phyloP scores from a whole-genome alignment of 2,113 vertebrate genomes.

The Parus major region DNA sequence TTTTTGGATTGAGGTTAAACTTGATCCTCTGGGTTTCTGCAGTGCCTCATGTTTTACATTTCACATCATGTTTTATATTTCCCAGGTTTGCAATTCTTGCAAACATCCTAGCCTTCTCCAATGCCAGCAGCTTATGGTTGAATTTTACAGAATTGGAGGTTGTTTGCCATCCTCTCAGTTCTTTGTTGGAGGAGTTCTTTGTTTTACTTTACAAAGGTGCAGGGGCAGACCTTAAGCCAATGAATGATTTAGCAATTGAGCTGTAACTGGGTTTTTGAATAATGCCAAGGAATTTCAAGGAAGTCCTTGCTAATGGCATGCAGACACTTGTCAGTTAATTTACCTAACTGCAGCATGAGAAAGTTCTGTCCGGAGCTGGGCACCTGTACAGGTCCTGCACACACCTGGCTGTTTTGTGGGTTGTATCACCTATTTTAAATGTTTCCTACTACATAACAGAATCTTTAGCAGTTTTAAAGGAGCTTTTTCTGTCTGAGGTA shows the following conservation, averaged over 20 bases:
- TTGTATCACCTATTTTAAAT: neutral
- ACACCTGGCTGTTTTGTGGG: neutral
- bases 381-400: neutral
- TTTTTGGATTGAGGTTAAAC: neutral
- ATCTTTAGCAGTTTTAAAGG: neutral
- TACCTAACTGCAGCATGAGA: neutral
- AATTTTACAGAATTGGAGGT: neutral
- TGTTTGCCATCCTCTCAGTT: neutral
- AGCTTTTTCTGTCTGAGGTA: neutral
- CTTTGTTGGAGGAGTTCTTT: neutral
- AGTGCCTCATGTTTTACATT: neutral
- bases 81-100: neutral
- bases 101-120: neutral
- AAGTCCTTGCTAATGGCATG: neutral
- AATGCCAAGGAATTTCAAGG: neutral
- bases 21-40: neutral
- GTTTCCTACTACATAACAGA: fast-evolving
- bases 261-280: neutral
- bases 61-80: neutral
- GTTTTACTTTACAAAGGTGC: neutral
- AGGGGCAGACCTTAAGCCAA: neutral
- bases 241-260: conserved; percentile 1
- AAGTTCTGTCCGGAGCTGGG: fast-evolving
- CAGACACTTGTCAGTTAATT: neutral
- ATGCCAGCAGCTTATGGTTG: neutral